These are phyloP conservation scores for Drosophila novamexicana DNA, from an alignment of 1,140 invertebrate species.

Conservation along the genomic window DNA sequence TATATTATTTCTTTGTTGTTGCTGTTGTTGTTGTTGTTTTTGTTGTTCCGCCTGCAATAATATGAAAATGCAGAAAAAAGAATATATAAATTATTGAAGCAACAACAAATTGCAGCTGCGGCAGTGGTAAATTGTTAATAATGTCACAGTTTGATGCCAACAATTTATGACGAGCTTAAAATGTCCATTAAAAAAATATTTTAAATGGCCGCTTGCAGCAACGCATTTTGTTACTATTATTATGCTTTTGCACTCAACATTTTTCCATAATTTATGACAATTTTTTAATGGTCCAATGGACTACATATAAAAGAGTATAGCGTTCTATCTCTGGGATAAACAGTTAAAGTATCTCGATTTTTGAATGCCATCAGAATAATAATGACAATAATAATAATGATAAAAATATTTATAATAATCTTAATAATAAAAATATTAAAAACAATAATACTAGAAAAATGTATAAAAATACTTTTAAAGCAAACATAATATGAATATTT, in stretches of 20 bases:
- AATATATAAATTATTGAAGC: conserved; percentile 59
- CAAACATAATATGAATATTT: too few relatives aligned
- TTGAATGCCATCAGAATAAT: background rate
- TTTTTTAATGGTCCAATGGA: conserved; percentile 59
- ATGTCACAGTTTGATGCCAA: conserved; percentile 50
- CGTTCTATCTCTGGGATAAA: background rate
- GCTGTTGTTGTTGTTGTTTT: conserved; percentile 43
- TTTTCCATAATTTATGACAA: conserved; percentile 75
- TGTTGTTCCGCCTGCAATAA: conserved; percentile 60
- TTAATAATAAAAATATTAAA: too few relatives aligned
- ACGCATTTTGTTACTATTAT: conserved; percentile 15
- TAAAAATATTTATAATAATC: too few relatives aligned
- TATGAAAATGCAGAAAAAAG: conserved; percentile 47
- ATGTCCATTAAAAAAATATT: conserved; percentile 55
- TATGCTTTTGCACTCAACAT: conserved; percentile 24
- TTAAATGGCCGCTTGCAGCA: conserved; percentile 1
- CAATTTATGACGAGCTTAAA: conserved; percentile 74
- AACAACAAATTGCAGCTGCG: conserved; percentile 52
- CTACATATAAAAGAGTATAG: conserved; percentile 14
- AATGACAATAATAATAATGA: too few relatives aligned
- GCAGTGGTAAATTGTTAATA: conserved; percentile 68
- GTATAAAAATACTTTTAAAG: too few relatives aligned
- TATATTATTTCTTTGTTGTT: conserved; percentile 35
- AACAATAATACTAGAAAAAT: too few relatives aligned
- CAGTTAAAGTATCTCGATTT: background rate